Evolutionary conservation across 2,113 vertebrate species (phyloP), one percentile per base, ranked within the genome.

Genomic region (Xiphophorus couchianus): DNA sequence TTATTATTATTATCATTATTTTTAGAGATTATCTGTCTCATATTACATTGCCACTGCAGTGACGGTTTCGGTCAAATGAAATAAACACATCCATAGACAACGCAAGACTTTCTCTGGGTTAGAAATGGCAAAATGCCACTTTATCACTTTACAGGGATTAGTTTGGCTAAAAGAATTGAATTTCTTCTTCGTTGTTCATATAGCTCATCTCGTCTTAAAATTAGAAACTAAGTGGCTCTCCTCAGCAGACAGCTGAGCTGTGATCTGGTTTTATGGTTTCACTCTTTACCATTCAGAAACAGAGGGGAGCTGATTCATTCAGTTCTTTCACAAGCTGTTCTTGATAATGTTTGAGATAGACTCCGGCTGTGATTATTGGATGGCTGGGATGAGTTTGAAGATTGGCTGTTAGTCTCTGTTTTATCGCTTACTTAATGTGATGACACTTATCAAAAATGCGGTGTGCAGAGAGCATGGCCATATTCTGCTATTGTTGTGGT

Each of bases 341-440:
- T 37, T 44, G 17, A 12, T 27, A 19, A 51, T 61, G 9, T 39
- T 60, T 15, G 28, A 30, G 73, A 75, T 27, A 37, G 64, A 30
- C 64, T 60, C 44, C 37, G 39, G 73, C 48, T 42, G 48, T 74
- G 58, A 71, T 42, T 37, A 71, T 44, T 31, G 30, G 54, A 70
- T 35, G 14, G 14, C 71, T 64, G 35, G 62, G 71, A 31, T 33
- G 33, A 39, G 31, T 12, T 12, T 70, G 25, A 22, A 60, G 48
- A 54, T 54, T 25, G 1, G 54, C n/a, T 37, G 28, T 71, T 35
- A 7, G 60, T 39, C 3, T 62, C 3, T 28, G 17, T 54, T 54
- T 9, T 54, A 22, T 25, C 22, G 15, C 5, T 54, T 25, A 22
- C 19, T 54, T 54, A 22, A 19, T 54, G 25, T 54, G 22, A 19